Evolutionary conservation across 2,113 vertebrate species (phyloP), one percentile per base, ranked within the genome.

Genomic region (Brachyistius frenatus): DNA sequence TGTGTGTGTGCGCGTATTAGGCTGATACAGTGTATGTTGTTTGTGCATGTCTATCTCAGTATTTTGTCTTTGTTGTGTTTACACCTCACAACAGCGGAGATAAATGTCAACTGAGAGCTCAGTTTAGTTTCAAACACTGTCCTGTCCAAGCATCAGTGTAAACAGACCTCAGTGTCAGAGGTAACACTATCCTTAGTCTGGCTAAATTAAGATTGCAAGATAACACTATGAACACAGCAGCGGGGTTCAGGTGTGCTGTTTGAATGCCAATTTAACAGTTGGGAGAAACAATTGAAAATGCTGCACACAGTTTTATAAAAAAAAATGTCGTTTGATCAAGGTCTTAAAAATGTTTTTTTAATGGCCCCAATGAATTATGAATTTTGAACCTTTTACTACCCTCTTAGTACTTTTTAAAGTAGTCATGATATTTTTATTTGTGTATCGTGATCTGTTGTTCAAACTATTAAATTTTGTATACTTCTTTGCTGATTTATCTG

Each of bases 31-130:
- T 52, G 46, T n/a, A 2, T 67, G 73, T 78, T 66, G 54, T 81
- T 63, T 76, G 80, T 78, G 54, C 65, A 6, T 36, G 66, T 60
- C 57, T 30, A 10, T 68, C 62, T 66, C 63, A 62, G 73, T 74
- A 63, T 64, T 56, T 41, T 30, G 79, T 66, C 68, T 81, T 50
- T 60, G n/a, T 60, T 66, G 47, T 73, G 70, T 78, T 84, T 78
- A 57, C 76, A 71, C 69, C 63, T 73, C 66, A 54, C 81, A 64
- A 65, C 60, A 56, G 39, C 64, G 62, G 61, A 79, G 86, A 66
- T 58, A 57, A 76, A 75, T 52, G 52, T 78, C 68, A 74, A 72
- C 32, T 16, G n/a, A 68, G 71, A 62, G 80, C 39, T 55, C 52
- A 37, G 57, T 39, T 72, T 77, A 65, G 61, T 70, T 84, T 89